phyloP scores from a whole-genome alignment of 2,888 invertebrate species.

The Zootermopsis nevadensis region DNA sequence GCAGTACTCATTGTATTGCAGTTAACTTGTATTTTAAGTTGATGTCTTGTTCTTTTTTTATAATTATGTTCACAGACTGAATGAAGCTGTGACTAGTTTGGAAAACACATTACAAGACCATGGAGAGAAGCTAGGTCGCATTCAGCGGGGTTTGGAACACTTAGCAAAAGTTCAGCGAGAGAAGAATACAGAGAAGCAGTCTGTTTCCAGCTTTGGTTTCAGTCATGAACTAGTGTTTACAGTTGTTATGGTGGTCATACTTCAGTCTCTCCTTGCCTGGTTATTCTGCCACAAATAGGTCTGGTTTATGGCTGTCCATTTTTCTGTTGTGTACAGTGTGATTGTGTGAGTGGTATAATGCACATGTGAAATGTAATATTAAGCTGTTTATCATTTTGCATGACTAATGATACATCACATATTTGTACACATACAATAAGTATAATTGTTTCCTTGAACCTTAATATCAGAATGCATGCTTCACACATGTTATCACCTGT shows the following conservation, averaged over 20 bases:
- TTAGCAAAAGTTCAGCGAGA: conserved; percentile 50
- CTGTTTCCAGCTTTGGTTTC: conserved; percentile 1
- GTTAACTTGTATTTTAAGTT: too few relatives aligned
- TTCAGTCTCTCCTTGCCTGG: conserved; percentile 23
- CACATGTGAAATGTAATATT: background rate
- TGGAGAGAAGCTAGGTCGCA: conserved; percentile 46
- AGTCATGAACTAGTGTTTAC: conserved; percentile 16
- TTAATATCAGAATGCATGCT: conserved; percentile 4
- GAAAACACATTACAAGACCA: conserved; percentile 49
- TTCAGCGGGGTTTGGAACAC: conserved; percentile 51
- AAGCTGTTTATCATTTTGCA: background rate
- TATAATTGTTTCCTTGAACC: background rate
- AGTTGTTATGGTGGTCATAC: conserved; percentile 1
- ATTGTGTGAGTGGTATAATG: background rate
- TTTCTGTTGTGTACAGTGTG: too few relatives aligned
- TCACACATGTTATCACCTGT: background rate
- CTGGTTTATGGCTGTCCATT: background rate
- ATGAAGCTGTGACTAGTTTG: conserved; percentile 42
- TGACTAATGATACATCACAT: background rate
- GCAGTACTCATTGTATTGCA: too few relatives aligned
- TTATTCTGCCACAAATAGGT: conserved; percentile 21
- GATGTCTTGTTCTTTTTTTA: background rate
- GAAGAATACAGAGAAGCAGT: conserved; percentile 8
- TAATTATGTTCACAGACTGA: conserved; percentile 36
- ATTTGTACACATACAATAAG: background rate